A percentile compares a stretch with the other conserved stretches of the same genome.
These are phyloP conservation scores for Agonopterix subpropinquella DNA, from an alignment of 2,888 invertebrate species.

Conservation along the genomic window DNA sequence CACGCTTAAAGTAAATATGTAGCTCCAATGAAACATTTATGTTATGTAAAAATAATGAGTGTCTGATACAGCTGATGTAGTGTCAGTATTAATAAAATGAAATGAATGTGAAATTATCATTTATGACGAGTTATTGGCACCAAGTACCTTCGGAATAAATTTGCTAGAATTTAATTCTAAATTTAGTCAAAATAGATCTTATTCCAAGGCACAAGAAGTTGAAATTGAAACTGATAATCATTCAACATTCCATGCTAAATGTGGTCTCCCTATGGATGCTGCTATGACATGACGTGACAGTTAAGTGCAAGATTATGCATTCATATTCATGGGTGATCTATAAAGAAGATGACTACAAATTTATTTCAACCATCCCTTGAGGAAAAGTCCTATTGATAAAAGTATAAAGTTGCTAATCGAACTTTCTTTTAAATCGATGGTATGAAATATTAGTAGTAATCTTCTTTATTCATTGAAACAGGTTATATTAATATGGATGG, in stretches of 20 bases:
- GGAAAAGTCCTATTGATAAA: too few species aligned
- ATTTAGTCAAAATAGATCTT: too few species aligned
- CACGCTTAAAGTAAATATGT: slow-evolving; percentile 12
- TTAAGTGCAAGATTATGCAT: slow-evolving; percentile 48
- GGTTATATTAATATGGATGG: too few species aligned
- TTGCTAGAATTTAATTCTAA: too few species aligned
- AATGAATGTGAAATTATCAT: not conserved
- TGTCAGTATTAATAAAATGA: not conserved
- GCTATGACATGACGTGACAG: slow-evolving; percentile 44
- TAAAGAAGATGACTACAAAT: not conserved
- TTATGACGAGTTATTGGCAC: not conserved
- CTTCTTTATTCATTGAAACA: too few species aligned
- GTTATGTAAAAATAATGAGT: too few species aligned
- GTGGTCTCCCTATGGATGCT: slow-evolving; percentile 40
- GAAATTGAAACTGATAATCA: slow-evolving; percentile 23
- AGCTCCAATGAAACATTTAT: not conserved
- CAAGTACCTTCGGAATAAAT: not conserved
- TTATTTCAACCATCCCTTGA: too few species aligned
- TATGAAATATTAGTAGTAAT: too few species aligned
- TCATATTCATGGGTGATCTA: slow-evolving; percentile 35
- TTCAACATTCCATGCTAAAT: slow-evolving; percentile 61
- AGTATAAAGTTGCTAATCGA: too few species aligned
- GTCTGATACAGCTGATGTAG: too few species aligned
- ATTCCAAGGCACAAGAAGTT: not conserved
- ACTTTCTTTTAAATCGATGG: too few species aligned